phyloP scores from a whole-genome alignment of 2,113 vertebrate genomes.

The Tachycineta bicolor region DNA sequence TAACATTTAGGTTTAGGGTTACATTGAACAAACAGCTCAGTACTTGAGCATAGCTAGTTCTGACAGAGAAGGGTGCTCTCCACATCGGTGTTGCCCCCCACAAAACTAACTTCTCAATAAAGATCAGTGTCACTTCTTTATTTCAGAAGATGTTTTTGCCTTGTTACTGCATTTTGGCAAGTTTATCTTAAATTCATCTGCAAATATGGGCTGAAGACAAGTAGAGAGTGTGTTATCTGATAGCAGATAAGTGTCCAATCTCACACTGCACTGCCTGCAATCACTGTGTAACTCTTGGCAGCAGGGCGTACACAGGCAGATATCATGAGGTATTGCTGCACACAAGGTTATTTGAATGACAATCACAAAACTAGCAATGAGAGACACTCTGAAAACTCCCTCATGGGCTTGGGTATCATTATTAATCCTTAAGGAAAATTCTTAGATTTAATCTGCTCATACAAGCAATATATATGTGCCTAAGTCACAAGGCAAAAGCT shows the following conservation, averaged over 20 bases:
- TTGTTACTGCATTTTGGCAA: neutral
- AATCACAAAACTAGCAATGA: neutral
- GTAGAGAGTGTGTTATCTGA: neutral
- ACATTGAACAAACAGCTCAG: neutral
- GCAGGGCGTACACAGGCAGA: neutral
- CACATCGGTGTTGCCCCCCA: accelerated
- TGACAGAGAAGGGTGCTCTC: neutral
- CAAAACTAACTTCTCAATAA: neutral
- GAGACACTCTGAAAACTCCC: neutral
- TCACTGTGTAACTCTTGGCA: neutral
- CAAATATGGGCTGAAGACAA: neutral
- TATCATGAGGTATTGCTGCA: neutral
- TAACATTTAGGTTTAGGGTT: neutral
- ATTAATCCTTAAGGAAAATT: neutral
- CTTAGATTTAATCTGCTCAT: neutral
- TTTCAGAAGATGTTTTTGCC: neutral
- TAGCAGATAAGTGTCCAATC: neutral
- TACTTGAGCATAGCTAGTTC: neutral
- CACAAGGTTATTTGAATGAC: neutral
- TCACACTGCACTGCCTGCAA: neutral
- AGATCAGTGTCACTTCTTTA: neutral
- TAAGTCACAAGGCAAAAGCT: neutral
- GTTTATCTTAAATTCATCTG: neutral
- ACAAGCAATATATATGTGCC: neutral
- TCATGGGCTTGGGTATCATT: neutral